These are phyloP conservation scores for Augiades crinisus DNA, from an alignment of 2,888 invertebrate genomes.

Conservation along the genomic window DNA sequence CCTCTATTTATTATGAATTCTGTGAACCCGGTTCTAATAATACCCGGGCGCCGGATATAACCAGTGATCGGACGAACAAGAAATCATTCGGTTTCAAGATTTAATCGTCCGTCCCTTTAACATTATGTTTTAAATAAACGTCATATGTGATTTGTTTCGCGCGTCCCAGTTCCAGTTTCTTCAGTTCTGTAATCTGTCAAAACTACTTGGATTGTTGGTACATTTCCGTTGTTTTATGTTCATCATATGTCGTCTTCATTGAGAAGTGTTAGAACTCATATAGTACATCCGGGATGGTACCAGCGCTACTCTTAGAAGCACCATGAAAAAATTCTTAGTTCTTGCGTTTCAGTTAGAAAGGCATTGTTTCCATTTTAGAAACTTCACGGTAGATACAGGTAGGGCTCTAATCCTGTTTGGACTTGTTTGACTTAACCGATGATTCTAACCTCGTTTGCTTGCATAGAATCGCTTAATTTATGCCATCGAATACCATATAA, in stretches of 20 bases:
- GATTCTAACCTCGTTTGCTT: no score
- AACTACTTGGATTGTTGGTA: not conserved
- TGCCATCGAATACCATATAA: no score
- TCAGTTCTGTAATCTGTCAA: not conserved
- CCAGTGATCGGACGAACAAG: constrained; percentile 23
- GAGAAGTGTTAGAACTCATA: no score
- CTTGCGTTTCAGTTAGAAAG: no score
- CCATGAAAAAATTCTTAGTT: no score
- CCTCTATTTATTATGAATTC: not conserved
- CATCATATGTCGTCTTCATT: not conserved
- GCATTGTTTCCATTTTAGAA: no score
- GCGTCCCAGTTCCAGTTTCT: constrained; percentile 4
- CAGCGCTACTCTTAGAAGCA: no score
- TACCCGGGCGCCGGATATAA: constrained; percentile 26
- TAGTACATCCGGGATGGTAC: no score
- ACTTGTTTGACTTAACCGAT: no score
- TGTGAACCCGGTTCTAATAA: constrained; percentile 8
- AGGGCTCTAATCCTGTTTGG: no score
- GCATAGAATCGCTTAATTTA: no score
- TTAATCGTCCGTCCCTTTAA: constrained; percentile 10
- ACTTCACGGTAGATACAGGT: no score
- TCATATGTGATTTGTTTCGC: constrained; percentile 14
- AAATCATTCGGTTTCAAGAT: constrained; percentile 17
- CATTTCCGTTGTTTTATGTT: not conserved
- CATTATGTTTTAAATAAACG: not conserved